A percentile compares a stretch with the other conserved stretches of the same genome.
phyloP scores from a whole-genome alignment of 2,113 vertebrate genomes.

The Sinocyclocheilus grahami region DNA sequence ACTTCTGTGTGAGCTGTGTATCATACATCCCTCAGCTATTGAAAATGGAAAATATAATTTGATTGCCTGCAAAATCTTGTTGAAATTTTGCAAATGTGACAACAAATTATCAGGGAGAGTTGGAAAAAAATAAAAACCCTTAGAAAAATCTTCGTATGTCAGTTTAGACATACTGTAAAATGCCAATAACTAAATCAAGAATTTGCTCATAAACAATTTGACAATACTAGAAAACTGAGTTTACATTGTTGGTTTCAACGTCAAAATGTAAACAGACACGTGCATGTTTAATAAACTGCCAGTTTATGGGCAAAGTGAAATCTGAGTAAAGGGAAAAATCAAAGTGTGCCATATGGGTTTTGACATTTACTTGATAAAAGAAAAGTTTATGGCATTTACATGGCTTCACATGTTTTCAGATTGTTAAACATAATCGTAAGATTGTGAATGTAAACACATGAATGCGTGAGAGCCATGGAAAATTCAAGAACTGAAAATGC shows the following conservation, averaged over 20 bases:
- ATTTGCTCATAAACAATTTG: not conserved
- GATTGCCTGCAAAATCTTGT: not conserved
- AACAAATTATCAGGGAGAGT: not conserved
- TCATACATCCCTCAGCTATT: not conserved
- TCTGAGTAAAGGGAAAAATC: not conserved
- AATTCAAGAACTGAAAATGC: not conserved
- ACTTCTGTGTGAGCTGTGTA: not conserved
- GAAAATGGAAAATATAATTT: not conserved
- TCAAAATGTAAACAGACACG: not conserved
- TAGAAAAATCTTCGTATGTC: not conserved
- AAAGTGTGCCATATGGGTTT: not conserved
- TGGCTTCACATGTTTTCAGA: not conserved
- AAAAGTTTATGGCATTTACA: not conserved
- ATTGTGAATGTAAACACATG: not conserved
- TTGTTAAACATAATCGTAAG: not conserved
- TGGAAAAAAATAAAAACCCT: too few relatives aligned
- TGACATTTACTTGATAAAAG: not conserved
- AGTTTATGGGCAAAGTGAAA: not conserved
- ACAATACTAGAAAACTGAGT: not conserved
- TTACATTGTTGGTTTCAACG: not conserved
- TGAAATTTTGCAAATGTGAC: not conserved
- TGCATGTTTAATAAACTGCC: not conserved
- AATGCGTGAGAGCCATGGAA: not conserved
- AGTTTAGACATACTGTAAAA: not conserved
- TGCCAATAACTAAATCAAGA: not conserved